phyloP scores from a whole-genome alignment of 2,888 invertebrate species.

The Cephus spinipes region DNA sequence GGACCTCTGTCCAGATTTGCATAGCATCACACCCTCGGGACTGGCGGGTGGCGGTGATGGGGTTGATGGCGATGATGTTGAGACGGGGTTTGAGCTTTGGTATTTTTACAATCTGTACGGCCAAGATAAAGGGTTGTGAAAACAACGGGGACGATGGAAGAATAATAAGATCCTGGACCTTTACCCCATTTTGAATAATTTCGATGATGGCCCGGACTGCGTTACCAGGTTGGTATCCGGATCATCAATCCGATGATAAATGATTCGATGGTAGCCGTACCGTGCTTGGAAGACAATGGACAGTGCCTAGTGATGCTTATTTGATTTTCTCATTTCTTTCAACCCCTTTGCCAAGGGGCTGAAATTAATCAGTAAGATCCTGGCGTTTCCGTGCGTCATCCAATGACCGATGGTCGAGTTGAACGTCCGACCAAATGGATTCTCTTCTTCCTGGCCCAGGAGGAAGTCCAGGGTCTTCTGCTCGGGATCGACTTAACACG shows the following conservation, averaged over 20 bases:
- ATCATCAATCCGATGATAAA: background rate
- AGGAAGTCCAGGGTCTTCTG: slow-evolving; percentile 4
- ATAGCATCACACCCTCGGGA: slow-evolving; percentile 25
- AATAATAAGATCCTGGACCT: slow-evolving; percentile 23
- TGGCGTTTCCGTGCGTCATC: slow-evolving; percentile 35
- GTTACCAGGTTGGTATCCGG: background rate
- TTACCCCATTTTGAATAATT: slow-evolving; percentile 17
- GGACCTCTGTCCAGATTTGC: slow-evolving; percentile 22
- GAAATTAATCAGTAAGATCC: slow-evolving; percentile 38
- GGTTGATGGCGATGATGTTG: background rate
- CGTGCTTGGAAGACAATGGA: background rate
- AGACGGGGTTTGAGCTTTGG: slow-evolving; percentile 4
- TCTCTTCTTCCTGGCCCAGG: slow-evolving; percentile 30
- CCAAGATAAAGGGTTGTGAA: slow-evolving; percentile 25
- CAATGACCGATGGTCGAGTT: slow-evolving; percentile 41
- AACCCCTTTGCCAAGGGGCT: slow-evolving; percentile 7
- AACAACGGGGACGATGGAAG: slow-evolving; percentile 22
- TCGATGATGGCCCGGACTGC: background rate
- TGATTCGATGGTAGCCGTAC: background rate
- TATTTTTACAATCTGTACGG: slow-evolving; percentile 26
- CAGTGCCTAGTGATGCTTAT: background rate
- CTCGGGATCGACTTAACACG: background rate
- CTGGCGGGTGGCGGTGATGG: slow-evolving; percentile 5
- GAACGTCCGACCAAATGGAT: slow-evolving; percentile 32
- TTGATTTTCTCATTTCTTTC: background rate